These are phyloP conservation scores for Chloroceryle amazona DNA, from an alignment of 2,797 vertebrate species.

Conservation along the genomic window DNA sequence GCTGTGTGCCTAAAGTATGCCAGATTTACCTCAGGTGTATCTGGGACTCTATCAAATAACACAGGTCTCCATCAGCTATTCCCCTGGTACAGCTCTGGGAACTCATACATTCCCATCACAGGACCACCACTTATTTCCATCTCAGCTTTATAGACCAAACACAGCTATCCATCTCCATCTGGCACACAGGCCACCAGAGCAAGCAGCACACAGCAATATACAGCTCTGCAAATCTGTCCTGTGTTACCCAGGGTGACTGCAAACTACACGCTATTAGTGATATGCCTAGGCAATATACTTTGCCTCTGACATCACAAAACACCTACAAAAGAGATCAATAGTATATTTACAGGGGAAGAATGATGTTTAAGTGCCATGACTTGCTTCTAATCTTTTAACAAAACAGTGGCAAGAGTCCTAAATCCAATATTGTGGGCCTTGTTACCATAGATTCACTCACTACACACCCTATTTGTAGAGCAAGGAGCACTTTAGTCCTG, in stretches of 20 bases:
- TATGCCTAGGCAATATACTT: neutral
- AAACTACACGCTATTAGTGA: neutral
- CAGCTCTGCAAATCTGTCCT: neutral
- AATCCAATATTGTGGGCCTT: neutral
- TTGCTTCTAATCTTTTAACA: neutral
- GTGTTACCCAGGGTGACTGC: neutral
- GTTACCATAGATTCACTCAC: conserved; percentile 8
- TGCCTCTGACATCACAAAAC: neutral
- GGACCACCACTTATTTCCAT: neutral
- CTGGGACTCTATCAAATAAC: neutral
- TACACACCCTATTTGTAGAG: neutral
- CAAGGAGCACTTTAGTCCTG: conserved; percentile 4
- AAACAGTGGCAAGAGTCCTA: neutral
- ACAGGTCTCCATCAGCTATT: neutral
- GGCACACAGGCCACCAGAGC: neutral
- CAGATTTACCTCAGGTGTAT: neutral
- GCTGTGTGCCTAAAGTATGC: neutral
- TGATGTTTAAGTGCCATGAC: neutral
- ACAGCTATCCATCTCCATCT: neutral
- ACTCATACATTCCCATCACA: neutral
- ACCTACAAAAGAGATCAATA: neutral
- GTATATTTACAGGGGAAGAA: neutral
- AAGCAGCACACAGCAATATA: neutral
- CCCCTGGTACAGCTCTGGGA: neutral
- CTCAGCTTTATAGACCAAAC: neutral